Conservation (phyloP, 2,888 invertebrate species). For the Lithosia quadra region DNA sequence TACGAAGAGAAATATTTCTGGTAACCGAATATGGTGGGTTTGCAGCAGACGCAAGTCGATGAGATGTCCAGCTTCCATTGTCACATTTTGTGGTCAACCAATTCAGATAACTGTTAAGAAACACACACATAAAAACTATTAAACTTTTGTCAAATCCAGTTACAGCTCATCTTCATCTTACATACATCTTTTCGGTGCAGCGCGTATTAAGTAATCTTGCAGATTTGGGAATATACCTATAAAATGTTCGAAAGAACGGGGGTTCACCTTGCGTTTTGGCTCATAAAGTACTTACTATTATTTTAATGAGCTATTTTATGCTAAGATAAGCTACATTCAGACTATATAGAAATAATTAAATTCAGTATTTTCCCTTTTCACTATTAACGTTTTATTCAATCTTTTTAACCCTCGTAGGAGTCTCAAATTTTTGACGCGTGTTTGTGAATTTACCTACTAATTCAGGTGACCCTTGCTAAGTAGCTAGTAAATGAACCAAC, state of each 20-base stretch:
- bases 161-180: not conserved
- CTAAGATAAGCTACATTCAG: not conserved
- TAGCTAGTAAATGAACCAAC: not conserved
- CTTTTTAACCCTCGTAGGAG: not conserved
- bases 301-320: too few species aligned
- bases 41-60: slow-evolving; percentile 52
- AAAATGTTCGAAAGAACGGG: not conserved
- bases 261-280: not conserved
- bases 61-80: slow-evolving; percentile 55
- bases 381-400: not conserved
- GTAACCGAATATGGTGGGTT: slow-evolving; percentile 55
- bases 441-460: not conserved
- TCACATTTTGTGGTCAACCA: slow-evolving; percentile 50
- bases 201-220: too few species aligned
- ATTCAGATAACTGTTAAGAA: slow-evolving; percentile 47
- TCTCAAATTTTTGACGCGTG: not conserved
- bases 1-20: slow-evolving; percentile 41
- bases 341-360: too few species aligned
- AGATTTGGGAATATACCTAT: not conserved
- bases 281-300: not conserved
- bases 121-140: slow-evolving; percentile 58
- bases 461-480: not conserved
- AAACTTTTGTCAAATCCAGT: not conserved
- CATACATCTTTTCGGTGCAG: too few species aligned
- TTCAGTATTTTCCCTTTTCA: not conserved